Percentiles rank a stretch among this genome's conserved stretches.
Conservation (phyloP, 2,797 vertebrate species). For the Rousettus madagascariensis region DNA sequence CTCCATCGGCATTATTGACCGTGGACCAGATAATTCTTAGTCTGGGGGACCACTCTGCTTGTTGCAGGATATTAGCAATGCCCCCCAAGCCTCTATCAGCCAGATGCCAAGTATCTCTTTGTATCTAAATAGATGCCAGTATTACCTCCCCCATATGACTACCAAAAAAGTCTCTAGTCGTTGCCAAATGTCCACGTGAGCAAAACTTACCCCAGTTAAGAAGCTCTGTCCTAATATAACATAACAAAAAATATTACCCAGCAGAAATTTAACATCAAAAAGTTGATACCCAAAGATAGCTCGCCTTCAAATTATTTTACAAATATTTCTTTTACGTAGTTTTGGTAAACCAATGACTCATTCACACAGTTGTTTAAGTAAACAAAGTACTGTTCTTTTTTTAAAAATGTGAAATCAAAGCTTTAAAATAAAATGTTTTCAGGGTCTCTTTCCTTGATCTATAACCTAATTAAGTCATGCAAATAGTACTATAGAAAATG, state of each 20-base stretch:
- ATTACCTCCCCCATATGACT: neutral
- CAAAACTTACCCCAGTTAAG: neutral
- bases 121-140: neutral
- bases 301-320: neutral
- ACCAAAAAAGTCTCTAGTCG: neutral
- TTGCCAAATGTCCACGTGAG: neutral
- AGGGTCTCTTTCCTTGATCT: neutral
- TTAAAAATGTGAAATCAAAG: neutral
- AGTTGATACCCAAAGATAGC: neutral
- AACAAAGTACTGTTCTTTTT: neutral
- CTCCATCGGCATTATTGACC: neutral
- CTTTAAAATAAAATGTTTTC: neutral
- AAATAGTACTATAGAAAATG: neutral
- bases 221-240: neutral
- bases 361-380: neutral
- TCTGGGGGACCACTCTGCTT: neutral
- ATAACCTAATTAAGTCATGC: neutral
- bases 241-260: neutral
- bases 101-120: neutral
- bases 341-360: neutral
- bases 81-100: neutral
- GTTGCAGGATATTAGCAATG: too few species aligned
- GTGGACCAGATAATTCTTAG: rapidly evolving
- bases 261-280: neutral
- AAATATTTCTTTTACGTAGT: neutral